Evolutionary conservation across 2,797 vertebrate species (phyloP).

Genomic region (Semotilus atromaculatus): DNA sequence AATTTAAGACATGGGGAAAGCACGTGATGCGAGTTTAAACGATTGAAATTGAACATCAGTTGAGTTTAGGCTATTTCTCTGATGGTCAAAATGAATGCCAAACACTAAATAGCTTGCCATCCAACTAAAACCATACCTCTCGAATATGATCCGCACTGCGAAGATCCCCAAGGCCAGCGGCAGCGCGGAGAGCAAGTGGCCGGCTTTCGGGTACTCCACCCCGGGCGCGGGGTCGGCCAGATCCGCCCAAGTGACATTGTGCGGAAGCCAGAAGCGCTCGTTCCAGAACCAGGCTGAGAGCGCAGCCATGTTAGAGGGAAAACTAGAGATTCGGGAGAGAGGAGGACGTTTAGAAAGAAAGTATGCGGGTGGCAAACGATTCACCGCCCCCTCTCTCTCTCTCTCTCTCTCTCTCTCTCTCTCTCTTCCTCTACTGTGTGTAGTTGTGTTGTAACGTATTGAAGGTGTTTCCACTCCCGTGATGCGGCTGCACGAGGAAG

Average conservation of each 20-base stretch:
- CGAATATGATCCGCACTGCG: constrained; percentile 88
- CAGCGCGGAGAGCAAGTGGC: constrained; percentile 85
- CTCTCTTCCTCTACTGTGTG: neutral
- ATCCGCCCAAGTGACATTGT: constrained; percentile 96
- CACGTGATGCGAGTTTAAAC: neutral
- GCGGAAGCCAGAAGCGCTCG: constrained; percentile 95
- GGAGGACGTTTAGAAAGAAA: constrained; percentile 45
- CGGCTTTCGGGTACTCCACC: constrained; percentile 84
- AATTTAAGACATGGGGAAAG: neutral
- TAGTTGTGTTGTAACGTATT: neutral
- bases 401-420: neutral
- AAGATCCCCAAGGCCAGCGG: constrained; percentile 90
- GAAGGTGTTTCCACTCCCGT: constrained; percentile 30
- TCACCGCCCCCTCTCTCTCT: constrained; percentile 49
- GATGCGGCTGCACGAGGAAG: constrained; percentile 39
- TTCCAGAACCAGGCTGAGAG: constrained; percentile 96
- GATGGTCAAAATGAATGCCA: neutral
- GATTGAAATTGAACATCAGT: neutral
- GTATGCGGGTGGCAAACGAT: constrained; percentile 39
- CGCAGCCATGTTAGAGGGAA: constrained; percentile 75
- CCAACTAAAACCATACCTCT: constrained; percentile 80
- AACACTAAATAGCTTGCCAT: neutral
- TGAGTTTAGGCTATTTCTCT: no score
- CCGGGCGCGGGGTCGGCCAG: constrained; percentile 81
- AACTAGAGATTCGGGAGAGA: constrained; percentile 59